These are phyloP conservation scores for Octodonta nipae DNA, from an alignment of 2,888 invertebrate species.

Conservation along the genomic window DNA sequence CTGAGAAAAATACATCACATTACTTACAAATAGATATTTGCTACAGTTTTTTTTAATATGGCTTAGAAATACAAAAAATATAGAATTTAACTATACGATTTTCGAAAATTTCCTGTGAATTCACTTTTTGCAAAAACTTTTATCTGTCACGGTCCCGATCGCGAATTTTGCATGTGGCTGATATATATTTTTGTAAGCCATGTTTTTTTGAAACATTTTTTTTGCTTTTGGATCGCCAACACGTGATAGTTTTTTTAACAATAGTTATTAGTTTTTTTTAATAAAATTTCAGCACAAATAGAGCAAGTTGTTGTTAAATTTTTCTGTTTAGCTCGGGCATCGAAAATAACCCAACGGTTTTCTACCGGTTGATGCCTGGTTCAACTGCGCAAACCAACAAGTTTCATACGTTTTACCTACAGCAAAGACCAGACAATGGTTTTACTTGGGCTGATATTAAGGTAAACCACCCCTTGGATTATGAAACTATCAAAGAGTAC, in stretches of 20 bases:
- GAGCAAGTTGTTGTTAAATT: constrained; percentile 11
- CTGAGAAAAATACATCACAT: too few relatives aligned
- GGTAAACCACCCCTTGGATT: constrained; percentile 90
- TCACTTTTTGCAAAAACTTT: constrained; percentile 1
- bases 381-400: constrained; percentile 93
- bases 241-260: constrained; percentile 19
- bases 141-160: constrained; percentile 9
- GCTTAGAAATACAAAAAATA: too few relatives aligned
- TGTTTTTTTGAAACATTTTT: constrained; percentile 16
- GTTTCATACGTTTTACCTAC: constrained; percentile 86
- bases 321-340: constrained; percentile 67
- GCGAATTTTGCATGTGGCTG: constrained; percentile 30
- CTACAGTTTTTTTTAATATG: too few relatives aligned
- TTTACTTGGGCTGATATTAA: constrained; percentile 92
- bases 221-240: constrained; percentile 27
- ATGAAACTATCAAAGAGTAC: constrained; percentile 88
- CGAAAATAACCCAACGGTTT: constrained; percentile 89
- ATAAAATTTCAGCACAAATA: too few relatives aligned
- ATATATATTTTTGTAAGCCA: constrained; percentile 34
- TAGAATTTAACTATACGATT: too few relatives aligned
- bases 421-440: constrained; percentile 84
- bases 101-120: too few relatives aligned
- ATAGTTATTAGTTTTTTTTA: too few relatives aligned
- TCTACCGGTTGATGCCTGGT: constrained; percentile 89
- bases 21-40: too few relatives aligned